These are phyloP conservation scores for Actinostola sp. DNA, from an alignment of 92 coral and sea anemone species.

Conservation along the genomic window DNA sequence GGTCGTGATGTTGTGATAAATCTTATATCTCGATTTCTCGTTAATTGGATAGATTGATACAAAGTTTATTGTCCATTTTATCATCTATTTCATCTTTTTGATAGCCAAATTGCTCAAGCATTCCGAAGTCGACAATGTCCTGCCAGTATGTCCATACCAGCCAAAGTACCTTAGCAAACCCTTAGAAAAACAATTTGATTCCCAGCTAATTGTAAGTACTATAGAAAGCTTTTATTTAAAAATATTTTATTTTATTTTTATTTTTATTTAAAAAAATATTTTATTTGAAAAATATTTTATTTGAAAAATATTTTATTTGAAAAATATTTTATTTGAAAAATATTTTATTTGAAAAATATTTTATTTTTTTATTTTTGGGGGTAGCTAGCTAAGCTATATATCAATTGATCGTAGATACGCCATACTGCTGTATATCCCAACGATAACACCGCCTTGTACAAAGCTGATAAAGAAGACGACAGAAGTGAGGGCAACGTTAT, in stretches of 20 bases:
- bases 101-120: constrained; percentile 64
- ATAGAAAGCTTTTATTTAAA: background rate
- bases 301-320: too few relatives aligned
- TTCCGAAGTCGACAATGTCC: constrained; percentile 57
- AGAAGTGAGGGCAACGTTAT: constrained; percentile 30
- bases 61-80: too few relatives aligned
- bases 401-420: too few relatives aligned
- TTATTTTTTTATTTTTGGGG: too few relatives aligned
- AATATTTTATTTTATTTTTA: background rate
- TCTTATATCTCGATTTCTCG: background rate
- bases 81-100: too few relatives aligned
- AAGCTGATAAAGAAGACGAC: background rate
- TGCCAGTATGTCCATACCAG: constrained; percentile 67
- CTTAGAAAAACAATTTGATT: constrained; percentile 30
- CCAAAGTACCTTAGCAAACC: constrained; percentile 57
- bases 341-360: too few relatives aligned
- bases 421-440: constrained; percentile 60
- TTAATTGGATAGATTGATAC: too few relatives aligned
- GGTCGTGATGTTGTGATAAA: too few relatives aligned
- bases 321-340: too few relatives aligned
- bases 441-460: constrained; percentile 62
- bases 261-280: background rate
- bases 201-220: constrained; percentile 26
- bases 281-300: background rate
- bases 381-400: too few relatives aligned